Evolutionary conservation across 2,797 vertebrate species (phyloP).

Genomic region (Sardinella longiceps): DNA sequence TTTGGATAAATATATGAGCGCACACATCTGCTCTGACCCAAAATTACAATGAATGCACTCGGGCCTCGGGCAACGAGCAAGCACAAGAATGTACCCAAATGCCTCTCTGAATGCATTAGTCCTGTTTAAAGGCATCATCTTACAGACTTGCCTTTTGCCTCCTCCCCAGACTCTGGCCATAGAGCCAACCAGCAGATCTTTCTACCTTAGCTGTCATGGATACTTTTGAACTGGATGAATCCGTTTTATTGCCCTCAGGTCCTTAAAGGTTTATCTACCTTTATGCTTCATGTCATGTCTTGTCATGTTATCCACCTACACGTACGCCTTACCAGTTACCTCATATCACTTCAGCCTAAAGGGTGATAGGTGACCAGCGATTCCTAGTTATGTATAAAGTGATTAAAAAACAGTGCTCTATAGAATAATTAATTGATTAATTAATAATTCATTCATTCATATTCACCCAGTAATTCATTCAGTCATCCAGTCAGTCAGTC

Average conservation of each 20-base stretch:
- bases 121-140: neutral
- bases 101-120: neutral
- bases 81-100: neutral
- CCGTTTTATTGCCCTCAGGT: neutral
- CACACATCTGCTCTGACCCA: conserved; percentile 66
- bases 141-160: neutral
- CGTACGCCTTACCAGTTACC: no score
- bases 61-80: neutral
- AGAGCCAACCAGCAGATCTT: neutral
- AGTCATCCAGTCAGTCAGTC: neutral
- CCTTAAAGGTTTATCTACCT: neutral
- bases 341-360: no score
- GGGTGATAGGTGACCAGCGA: no score
- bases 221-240: neutral
- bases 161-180: neutral
- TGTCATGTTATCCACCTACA: no score
- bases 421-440: no score
- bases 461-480: neutral
- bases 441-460: no score
- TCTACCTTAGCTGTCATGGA: neutral
- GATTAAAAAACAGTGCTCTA: no score
- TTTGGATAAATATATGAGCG: conserved; percentile 71
- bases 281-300: no score
- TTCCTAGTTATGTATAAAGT: no score
- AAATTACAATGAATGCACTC: conserved; percentile 61